Evolutionary conservation across 2,113 vertebrate species (phyloP), one percentile per base, ranked within the genome.

Genomic region (Epinephelus moara): DNA sequence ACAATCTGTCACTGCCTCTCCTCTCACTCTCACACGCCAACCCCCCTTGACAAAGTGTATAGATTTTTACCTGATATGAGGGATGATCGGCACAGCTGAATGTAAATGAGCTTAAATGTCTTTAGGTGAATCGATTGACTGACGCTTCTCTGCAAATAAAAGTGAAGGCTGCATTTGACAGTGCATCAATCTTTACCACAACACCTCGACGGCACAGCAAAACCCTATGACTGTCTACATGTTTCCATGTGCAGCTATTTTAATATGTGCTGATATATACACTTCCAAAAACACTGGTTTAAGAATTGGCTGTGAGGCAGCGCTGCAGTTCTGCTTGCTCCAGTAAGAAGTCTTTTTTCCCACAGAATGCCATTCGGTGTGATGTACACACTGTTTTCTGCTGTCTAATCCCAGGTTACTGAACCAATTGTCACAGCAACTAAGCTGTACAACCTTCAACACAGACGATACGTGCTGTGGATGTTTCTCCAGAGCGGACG

Each of bases 1-100:
- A 90, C 89, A 82, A 93, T 95, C 91, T 89, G 91, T 95, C 94
- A 94, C 86, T 85, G 87, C 89, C 85, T 71, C 76, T 77, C 66
- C 86, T 81, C 66, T 81, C 72, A 76, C 78, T 81, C 67, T 75
- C 63, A 57, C 69, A 62, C 57, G 53, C 61, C 79, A 74, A 33
- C 60, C 71, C 56, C 53, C 25, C 66, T 40, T 84, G 89, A 94
- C 82, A 90, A 93, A 91, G 84, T 82, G 84, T 93, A 95, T 94
- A 64, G 95, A 95, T 96, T 95, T 93, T 85, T 81, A 93, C 81
- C 77, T 89, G 89, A 88, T 90, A 90, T 93, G 92, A 95, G 75
- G 76, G 89, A 95, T 95, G 89, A 92, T 89, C 21, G 23, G 83
- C 77, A 73, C 82, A 63, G 89, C 60, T 88, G 89, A 91, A 95